Base-by-base conservation (phyloP, 2,888 invertebrate species). In the Geophilus truncorum region DNA sequence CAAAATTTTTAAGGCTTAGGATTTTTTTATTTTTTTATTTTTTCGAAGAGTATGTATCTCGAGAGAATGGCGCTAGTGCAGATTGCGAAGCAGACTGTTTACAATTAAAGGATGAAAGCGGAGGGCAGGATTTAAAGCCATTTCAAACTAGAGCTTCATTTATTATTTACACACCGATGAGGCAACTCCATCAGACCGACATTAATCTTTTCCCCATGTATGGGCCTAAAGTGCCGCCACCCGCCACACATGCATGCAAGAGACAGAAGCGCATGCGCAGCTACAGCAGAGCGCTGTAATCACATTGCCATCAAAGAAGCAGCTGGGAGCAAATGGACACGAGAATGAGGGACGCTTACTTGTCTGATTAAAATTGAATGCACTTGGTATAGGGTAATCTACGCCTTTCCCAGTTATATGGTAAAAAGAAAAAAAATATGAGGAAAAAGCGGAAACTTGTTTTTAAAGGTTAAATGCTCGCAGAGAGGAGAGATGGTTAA, bases 91-190 rank as follows among this genome's bases (percentile, higher is more conserved):
- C 57, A 57, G 57, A 57, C 57, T 57, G 57, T 57, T 57, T 57
- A 57, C 57, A 57, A 57, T 57, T 57, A 57, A 57, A 57, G 57
- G 57, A 57, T 57, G 18, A 57, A 57, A 57, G 57, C 57, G 23
- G 4, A 57, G 18, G 57, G 57, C 57, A 57, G 57, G 57, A 57
- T 57, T 57, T 57, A 57, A 57, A 57, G 57, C 57, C 57, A 57
- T 57, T 57, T 57, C 57, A 57, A 57, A 57, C 57, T 57, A 57
- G 7, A 57, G 57, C 57, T 57, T 57, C 57, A 57, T 57, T 57
- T 57, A 57, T 57, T 57, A 57, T 57, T 57, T 57, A 57, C 18
- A 57, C 57, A 57, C 57, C 57, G 57, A 57, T 57, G 57, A 57
- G 57, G 57, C 57, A 57, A 57, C 57, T 57, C 57, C 57, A 57